These are phyloP conservation scores for Vipera latastei DNA, from an alignment of 2,797 vertebrate species.

Conservation along the genomic window DNA sequence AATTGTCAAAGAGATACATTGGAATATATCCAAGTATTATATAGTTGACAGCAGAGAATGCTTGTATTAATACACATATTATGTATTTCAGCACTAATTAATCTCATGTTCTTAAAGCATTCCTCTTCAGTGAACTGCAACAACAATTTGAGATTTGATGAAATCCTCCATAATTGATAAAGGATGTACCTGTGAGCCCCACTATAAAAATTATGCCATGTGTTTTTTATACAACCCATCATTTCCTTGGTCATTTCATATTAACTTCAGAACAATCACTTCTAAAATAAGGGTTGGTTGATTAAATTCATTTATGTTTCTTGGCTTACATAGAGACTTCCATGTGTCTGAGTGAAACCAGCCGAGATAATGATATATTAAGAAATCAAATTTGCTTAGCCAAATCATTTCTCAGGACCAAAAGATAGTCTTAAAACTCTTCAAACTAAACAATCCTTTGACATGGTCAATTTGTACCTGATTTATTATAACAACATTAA, in stretches of 20 bases:
- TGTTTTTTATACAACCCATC: not conserved
- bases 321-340: not conserved
- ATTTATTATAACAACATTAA: not conserved
- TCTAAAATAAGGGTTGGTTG: not conserved
- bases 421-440: not conserved
- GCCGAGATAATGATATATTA: not conserved
- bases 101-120: not conserved
- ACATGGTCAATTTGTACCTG: not conserved
- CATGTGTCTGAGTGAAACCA: not conserved
- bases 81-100: not conserved
- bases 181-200: not conserved
- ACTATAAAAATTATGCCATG: not conserved
- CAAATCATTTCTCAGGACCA: not conserved
- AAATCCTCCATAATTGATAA: not conserved
- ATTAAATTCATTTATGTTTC: not conserved
- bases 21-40: not conserved
- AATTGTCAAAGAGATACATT: not conserved
- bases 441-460: not conserved
- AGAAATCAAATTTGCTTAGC: not conserved
- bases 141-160: not conserved
- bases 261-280: not conserved
- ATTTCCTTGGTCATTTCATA: not conserved
- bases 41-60: not conserved
- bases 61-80: not conserved
- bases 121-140: not conserved